Percentiles rank a stretch among this genome's conserved stretches.
Conservation (phyloP, 2,113 vertebrate species). For the Apaloderma vittatum region DNA sequence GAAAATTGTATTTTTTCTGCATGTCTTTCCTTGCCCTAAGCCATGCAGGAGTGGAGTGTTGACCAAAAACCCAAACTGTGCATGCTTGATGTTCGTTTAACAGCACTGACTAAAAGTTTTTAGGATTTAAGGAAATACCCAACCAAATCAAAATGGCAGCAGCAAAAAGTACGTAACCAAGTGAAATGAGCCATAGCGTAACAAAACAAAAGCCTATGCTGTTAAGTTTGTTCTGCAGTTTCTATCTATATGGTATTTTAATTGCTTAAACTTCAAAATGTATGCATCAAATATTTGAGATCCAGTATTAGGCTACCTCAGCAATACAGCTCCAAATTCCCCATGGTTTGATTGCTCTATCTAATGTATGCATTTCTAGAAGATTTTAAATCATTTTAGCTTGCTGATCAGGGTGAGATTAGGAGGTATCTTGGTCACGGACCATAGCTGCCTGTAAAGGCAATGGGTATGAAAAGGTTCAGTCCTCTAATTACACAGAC, state of each 20-base stretch:
- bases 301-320: not conserved
- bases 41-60: rapidly evolving
- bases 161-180: not conserved
- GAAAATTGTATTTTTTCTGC: not conserved
- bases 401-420: not conserved
- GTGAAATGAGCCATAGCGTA: not conserved
- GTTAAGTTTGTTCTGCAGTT: not conserved
- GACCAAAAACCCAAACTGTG: not conserved
- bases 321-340: not conserved
- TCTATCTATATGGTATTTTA: not conserved
- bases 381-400: not conserved
- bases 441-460: not conserved
- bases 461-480: not conserved
- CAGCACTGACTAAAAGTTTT: not conserved
- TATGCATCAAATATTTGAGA: not conserved
- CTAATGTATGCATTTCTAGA: not conserved
- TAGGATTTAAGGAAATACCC: not conserved
- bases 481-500: not conserved
- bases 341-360: not conserved
- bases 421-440: not conserved
- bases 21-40: not conserved
- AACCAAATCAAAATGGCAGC: not conserved
- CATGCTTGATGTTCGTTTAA: rapidly evolving
- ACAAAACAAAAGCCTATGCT: not conserved
- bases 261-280: slow-evolving; percentile 3